Conservation (phyloP, 2,113 vertebrate species). For the Cyphomyrus plagiostoma region DNA sequence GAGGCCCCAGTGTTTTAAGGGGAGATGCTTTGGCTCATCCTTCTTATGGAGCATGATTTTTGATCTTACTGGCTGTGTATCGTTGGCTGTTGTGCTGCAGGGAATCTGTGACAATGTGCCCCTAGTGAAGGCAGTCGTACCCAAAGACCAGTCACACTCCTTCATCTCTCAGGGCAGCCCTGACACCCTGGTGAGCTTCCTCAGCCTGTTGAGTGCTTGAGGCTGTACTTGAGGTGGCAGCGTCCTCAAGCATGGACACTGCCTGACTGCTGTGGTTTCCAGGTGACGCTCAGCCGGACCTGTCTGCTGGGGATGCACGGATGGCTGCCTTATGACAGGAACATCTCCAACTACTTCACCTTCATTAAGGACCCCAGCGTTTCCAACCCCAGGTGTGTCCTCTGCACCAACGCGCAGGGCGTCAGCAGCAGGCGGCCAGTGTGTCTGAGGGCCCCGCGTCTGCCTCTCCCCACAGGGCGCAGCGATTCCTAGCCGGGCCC, state of each 20-base stretch:
- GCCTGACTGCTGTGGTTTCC: slow-evolving; percentile 16
- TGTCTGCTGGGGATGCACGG: slow-evolving; percentile 85
- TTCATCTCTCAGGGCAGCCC: slow-evolving; percentile 97
- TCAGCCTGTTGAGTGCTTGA: not conserved
- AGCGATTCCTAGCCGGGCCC: slow-evolving; percentile 76
- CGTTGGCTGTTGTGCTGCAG: slow-evolving; percentile 46
- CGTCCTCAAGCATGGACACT: too few relatives aligned
- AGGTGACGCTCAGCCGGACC: slow-evolving; percentile 84
- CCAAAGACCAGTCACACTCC: slow-evolving; percentile 88
- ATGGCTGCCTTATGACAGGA: slow-evolving; percentile 93
- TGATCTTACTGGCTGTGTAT: not conserved
- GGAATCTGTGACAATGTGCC: slow-evolving; percentile 89
- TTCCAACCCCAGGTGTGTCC: slow-evolving; percentile 82
- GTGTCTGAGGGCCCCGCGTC: not conserved
- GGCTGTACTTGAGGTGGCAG: not conserved
- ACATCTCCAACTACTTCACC: slow-evolving; percentile 97
- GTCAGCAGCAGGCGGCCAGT: not conserved
- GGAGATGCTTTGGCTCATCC: not conserved
- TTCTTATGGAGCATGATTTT: not conserved
- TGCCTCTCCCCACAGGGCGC: slow-evolving; percentile 65
- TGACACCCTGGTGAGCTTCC: slow-evolving; percentile 82
- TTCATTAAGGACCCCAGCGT: slow-evolving; percentile 93
- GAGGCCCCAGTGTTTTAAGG: not conserved
- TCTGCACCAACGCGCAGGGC: not conserved
- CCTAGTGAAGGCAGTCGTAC: slow-evolving; percentile 83